phyloP scores from a whole-genome alignment of 2,797 vertebrate species.

The Tympanoctomys barrerae region DNA sequence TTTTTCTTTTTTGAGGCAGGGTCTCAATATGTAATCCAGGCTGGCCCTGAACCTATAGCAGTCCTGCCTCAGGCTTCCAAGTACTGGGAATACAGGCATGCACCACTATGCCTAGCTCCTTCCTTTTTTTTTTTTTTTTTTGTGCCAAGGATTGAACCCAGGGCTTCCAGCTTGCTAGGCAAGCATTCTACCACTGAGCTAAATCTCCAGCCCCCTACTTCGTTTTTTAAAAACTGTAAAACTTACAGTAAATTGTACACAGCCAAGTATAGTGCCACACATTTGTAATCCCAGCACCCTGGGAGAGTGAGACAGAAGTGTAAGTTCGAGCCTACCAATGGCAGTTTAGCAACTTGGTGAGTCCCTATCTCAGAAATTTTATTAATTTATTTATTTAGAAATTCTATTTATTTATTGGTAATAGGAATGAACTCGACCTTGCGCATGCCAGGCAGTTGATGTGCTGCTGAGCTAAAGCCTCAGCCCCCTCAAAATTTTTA shows the following conservation, averaged over 20 bases:
- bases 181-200: no score
- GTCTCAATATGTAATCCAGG: not conserved
- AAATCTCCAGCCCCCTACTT: no score
- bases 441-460: not conserved
- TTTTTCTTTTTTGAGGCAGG: not conserved
- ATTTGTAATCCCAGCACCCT: not conserved
- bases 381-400: not conserved
- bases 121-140: not conserved
- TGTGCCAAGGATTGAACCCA: no score
- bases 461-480: not conserved
- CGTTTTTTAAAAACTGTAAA: not conserved
- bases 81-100: not conserved
- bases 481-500: not conserved
- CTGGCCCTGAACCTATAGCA: not conserved
- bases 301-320: not conserved
- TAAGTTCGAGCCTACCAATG: not conserved
- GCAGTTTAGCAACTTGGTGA: not conserved
- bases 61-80: not conserved
- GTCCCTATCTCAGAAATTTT: not conserved
- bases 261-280: not conserved
- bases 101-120: not conserved
- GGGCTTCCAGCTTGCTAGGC: no score
- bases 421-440: not conserved
- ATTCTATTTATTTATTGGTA: no score
- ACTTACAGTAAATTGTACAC: constrained; percentile 22